These are phyloP conservation scores for Drosophila prolongata DNA, from an alignment of 2,888 invertebrate species.

Conservation along the genomic window DNA sequence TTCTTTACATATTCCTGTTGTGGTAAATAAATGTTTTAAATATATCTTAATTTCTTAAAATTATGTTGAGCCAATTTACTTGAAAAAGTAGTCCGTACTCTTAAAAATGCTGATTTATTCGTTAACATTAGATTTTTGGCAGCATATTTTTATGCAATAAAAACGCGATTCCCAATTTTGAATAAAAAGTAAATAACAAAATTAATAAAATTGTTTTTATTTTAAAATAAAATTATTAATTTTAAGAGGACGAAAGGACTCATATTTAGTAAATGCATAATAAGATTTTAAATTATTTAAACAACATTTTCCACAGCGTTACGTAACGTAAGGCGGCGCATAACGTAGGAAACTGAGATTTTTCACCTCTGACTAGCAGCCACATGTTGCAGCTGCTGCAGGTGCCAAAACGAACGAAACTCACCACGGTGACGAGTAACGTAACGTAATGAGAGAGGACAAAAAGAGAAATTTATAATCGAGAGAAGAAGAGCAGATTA, in stretches of 20 bases:
- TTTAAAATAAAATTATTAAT: not conserved
- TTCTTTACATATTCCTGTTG: too few relatives aligned
- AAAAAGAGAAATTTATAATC: not conserved
- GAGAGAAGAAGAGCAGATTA: not conserved
- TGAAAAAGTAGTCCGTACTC: too few relatives aligned
- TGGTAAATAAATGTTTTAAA: too few relatives aligned
- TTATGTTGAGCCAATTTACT: too few relatives aligned
- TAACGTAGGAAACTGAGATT: constrained; percentile 36
- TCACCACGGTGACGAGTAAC: constrained; percentile 50
- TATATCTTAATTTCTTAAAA: too few relatives aligned
- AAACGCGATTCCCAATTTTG: too few relatives aligned
- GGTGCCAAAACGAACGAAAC: constrained; percentile 51
- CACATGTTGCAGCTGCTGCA: constrained; percentile 51
- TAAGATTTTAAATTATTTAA: not conserved
- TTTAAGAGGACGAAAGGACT: not conserved
- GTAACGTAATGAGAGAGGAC: not conserved
- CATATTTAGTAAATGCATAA: not conserved
- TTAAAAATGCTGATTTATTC: too few relatives aligned
- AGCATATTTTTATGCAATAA: too few relatives aligned
- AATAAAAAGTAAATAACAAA: not conserved
- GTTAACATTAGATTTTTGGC: too few relatives aligned
- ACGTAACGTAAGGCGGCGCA: constrained; percentile 47
- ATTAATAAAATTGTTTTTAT: not conserved
- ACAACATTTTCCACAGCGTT: not conserved
- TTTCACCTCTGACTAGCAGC: constrained; percentile 17